A percentile compares a stretch with the other conserved stretches of the same genome.
Conservation (phyloP, 1,140 invertebrate genomes). For the Papilio xuthus region DNA sequence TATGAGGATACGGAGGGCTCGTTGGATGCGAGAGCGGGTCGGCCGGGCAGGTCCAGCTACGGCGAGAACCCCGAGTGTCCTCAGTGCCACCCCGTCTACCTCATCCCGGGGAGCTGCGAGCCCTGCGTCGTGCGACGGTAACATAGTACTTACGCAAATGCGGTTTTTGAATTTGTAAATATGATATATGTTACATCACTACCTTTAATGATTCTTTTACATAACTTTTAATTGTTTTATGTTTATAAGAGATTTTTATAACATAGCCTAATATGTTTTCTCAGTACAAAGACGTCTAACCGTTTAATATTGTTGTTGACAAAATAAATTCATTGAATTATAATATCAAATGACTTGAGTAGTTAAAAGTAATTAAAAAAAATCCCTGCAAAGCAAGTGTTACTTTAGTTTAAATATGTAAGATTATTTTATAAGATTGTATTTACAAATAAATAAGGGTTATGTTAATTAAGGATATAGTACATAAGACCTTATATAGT, state of each 20-base stretch:
- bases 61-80: constrained; percentile 83
- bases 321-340: too few relatives aligned
- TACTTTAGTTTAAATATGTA: neutral
- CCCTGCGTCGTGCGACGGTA: constrained; percentile 82
- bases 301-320: too few relatives aligned
- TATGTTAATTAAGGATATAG: neutral
- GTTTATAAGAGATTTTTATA: too few relatives aligned
- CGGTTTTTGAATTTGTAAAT: too few relatives aligned
- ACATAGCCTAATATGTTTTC: too few relatives aligned
- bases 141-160: constrained; percentile 33
- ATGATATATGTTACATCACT: too few relatives aligned
- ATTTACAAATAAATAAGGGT: constrained; percentile 2
- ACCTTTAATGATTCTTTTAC: too few relatives aligned
- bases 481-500: neutral
- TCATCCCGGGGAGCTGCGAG: constrained; percentile 82
- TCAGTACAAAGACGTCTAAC: too few relatives aligned
- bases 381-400: neutral
- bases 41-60: constrained; percentile 78
- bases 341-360: too few relatives aligned
- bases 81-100: constrained; percentile 83
- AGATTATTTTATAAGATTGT: constrained; percentile 15
- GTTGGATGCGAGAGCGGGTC: constrained; percentile 81
- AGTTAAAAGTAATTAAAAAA: neutral
- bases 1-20: constrained; percentile 82
- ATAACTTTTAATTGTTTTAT: too few relatives aligned